Evolutionary conservation across 2,888 invertebrate species (phyloP), one percentile per base, ranked within the genome.

Genomic region (Pyrrhosoma nymphula): DNA sequence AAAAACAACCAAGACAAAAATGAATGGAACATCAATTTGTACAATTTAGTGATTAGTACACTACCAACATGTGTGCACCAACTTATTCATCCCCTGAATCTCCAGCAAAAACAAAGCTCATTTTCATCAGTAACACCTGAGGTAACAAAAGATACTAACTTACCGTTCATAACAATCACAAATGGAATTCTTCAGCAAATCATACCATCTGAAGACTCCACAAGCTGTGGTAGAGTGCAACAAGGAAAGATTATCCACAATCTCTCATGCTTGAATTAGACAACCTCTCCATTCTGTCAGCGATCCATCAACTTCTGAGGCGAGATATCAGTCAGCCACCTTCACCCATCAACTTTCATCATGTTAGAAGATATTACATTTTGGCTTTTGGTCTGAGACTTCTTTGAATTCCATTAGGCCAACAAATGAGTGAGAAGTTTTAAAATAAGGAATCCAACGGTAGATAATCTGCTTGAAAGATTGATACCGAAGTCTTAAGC

Each of bases 191-290:
- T 93, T 93, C 93, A 93, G 93, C 69, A 39, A 69, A 93, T 23
- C 91, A 69, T 93, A 75, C 47, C 93, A 75, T 75, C 26, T 47
- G 93, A 93, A 47, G 69, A 91, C 63, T 93, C 93, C 93, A 69
- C 75, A 93, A 93, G 63, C 93, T 69, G 63, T 75, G 93, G 93
- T 93, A 47, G 63, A 69, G 93, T 93, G 16, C 69, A 69, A 93
- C 93, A 93, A 93, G 93, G 93, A 93, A 93, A 93, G 47, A 63
- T 56, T 39, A 91, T 93, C 93, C 93, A 93, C n/a, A 55, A 89
- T 56, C n/a, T 75, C 93, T 30, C 47, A 93, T 69, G 93, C 69
- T 93, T 47, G 56, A 89, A 93, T n/a, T 16, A 18, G 47, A 82
- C 82, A 39, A 93, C 39, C 20, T 63, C 30, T 93, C 93, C 47